phyloP scores from a whole-genome alignment of 2,797 vertebrate genomes.

The Sparidentex hasta region DNA sequence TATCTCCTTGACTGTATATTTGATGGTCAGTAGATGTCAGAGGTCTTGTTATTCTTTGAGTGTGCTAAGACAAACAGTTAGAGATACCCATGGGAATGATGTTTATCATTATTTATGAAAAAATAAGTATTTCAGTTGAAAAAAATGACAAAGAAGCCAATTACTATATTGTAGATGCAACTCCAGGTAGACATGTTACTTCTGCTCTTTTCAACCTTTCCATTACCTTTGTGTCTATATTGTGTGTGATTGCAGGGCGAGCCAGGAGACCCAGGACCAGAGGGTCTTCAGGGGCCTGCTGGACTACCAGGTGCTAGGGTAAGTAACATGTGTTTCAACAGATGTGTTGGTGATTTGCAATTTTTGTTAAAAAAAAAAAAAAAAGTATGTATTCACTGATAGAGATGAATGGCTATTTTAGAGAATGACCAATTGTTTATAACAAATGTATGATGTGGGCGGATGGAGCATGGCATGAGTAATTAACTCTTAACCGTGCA shows the following conservation, averaged over 20 bases:
- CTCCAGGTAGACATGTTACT: neutral
- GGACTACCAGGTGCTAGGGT: conserved; percentile 87
- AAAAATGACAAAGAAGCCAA: neutral
- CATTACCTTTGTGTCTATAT: neutral
- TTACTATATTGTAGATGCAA: too few relatives aligned
- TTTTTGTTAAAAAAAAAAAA: neutral
- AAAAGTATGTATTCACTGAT: neutral
- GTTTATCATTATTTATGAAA: neutral
- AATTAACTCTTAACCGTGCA: neutral
- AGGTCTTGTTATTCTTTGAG: neutral
- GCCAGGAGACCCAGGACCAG: conserved; percentile 78
- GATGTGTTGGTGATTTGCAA: neutral
- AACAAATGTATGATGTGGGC: neutral
- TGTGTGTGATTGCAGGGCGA: conserved; percentile 81
- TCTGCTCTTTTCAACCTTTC: neutral
- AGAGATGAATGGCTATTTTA: neutral
- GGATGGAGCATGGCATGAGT: neutral
- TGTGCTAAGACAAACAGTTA: neutral
- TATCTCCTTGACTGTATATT: neutral
- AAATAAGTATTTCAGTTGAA: neutral
- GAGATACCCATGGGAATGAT: neutral
- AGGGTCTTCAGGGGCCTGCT: conserved; percentile 83
- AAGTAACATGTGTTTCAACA: conserved; percentile 42
- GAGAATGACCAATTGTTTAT: neutral
- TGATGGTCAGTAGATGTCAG: neutral